Conservation (phyloP, 1,140 invertebrate species). For the Epicauta chinensis region DNA sequence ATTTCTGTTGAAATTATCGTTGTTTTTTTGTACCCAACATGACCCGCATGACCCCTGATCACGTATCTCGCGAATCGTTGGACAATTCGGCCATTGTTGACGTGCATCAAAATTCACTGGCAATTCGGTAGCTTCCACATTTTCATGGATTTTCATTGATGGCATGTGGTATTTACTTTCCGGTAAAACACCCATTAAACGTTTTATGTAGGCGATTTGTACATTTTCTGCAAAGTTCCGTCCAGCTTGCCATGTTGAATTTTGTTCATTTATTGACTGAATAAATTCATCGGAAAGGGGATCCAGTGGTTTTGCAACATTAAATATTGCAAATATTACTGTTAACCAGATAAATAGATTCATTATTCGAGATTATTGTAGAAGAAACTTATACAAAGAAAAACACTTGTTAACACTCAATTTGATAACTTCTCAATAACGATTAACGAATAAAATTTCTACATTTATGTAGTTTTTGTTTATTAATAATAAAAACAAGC, state of each 20-base stretch:
- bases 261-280: conserved; percentile 62
- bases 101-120: conserved; percentile 79
- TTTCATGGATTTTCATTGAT: conserved; percentile 33
- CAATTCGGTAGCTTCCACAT: conserved; percentile 45
- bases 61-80: conserved; percentile 70
- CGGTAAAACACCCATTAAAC: conserved; percentile 63
- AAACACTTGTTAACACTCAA: no score
- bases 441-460: no score
- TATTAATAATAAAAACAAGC: no score
- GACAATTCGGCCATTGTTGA: conserved; percentile 76
- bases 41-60: conserved; percentile 71
- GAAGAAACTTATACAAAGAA: no score
- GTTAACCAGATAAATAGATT: no score
- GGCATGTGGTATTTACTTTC: conserved; percentile 43
- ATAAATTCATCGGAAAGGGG: conserved; percentile 57
- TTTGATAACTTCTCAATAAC: no score
- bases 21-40: conserved; percentile 29
- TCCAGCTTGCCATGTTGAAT: conserved; percentile 68
- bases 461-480: no score
- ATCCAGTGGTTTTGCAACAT: no score
- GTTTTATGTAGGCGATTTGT: conserved; percentile 52
- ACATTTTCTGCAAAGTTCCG: conserved; percentile 58
- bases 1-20: no score
- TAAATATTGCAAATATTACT: no score
- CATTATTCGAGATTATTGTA: no score